Evolutionary conservation across 2,797 vertebrate species (phyloP), one percentile per base, ranked within the genome.

Genomic region (Ctenochaetus hawaiiensis): DNA sequence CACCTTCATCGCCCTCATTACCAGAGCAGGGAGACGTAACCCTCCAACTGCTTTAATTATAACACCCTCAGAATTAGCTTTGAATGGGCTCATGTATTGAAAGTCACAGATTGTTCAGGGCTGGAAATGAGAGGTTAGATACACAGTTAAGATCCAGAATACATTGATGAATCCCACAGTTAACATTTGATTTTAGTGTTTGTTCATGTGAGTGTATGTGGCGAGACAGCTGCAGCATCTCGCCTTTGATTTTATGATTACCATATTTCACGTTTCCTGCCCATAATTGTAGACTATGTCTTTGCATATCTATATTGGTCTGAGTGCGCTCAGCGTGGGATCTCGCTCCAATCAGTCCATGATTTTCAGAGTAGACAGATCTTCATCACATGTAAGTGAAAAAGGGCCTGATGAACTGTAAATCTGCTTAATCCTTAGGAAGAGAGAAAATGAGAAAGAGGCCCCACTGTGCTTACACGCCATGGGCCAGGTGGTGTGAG

Each of bases 401-500:
- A 90, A 88, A 88, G 78, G 79, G 80, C 83, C 81, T 75, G 87
- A 92, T 91, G 89, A 92, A 80, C 77, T 82, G 65, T 67, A 83
- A 83, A 83, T 80, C 73, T 76, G 65, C 76, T 67, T 76, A 79
- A 84, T 85, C 77, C 68, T 78, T 12, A 45, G 72, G 70, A 69
- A 67, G 74, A 78, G 64, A 48, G 75, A 74, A 73, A 60, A 52
- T 9, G 73, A 90, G 86, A 85, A 75, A 86, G 79, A 77, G 54
- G 66, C 82, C 89, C 90, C 80, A 84, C 90, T 87, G 92, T 56
- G 92, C 62, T 66, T 67, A 53, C 77, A 87, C 78, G 75, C 80
- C 81, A 66, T 77, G 26, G 78, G 72, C 90, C 92, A 93, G 92
- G 89, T 94, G 92, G 87, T 82, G 82, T 83, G 85, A 83, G 87